Conservation (phyloP, 2,113 vertebrate species). For the Cyprinodon variegatus region DNA sequence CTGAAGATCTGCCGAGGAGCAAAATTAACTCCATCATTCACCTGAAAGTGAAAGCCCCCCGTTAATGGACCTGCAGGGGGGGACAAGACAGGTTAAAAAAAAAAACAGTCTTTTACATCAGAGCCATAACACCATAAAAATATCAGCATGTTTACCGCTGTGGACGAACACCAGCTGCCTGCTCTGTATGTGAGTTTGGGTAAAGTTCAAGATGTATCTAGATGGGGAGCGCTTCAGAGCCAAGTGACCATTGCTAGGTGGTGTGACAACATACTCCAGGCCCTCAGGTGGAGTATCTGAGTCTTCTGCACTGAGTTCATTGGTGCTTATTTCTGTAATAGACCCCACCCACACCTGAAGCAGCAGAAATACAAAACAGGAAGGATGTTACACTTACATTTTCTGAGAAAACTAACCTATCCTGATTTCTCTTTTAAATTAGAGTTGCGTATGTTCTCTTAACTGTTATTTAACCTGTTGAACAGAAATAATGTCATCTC, state of each 20-base stretch:
- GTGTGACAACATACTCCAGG: conserved; percentile 83
- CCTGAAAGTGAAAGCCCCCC: conserved; percentile 90
- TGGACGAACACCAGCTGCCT: conserved; percentile 86
- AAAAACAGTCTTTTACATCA: not conserved
- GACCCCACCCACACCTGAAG: conserved; percentile 86
- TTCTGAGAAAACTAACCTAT: not conserved
- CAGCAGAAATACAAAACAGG: not conserved
- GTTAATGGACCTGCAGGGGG: conserved; percentile 80
- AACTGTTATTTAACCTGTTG: too few relatives aligned
- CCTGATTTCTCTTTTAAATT: too few relatives aligned
- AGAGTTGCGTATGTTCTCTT: too few relatives aligned
- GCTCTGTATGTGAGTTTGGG: conserved; percentile 82
- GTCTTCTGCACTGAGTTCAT: conserved; percentile 85
- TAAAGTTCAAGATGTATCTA: conserved; percentile 86
- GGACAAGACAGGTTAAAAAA: not conserved
- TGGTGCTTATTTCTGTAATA: conserved; percentile 82
- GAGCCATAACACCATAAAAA: not conserved
- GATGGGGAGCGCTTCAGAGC: conserved; percentile 82
- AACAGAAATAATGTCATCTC: too few relatives aligned
- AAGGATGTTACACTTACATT: not conserved
- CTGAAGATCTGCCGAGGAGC: conserved; percentile 86
- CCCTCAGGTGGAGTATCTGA: conserved; percentile 79
- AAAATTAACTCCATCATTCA: conserved; percentile 89
- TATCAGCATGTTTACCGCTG: conserved; percentile 72
- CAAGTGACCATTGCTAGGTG: conserved; percentile 87